A percentile compares a stretch with the other conserved stretches of the same genome.
Conservation (phyloP, 2,888 invertebrate genomes). For the Lasioglossum lativentre region DNA sequence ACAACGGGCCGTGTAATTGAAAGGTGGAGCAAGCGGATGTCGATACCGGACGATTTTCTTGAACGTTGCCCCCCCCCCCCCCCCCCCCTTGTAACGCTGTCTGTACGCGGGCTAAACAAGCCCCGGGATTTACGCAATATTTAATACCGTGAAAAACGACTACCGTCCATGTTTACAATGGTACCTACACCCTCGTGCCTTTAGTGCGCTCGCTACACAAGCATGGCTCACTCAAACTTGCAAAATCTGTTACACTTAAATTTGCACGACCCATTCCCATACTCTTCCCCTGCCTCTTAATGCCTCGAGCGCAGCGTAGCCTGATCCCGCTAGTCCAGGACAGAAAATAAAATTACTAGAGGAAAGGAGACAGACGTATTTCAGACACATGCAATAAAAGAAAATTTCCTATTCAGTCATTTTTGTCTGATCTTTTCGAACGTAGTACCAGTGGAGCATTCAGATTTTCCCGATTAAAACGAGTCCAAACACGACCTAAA, state of each 20-base stretch:
- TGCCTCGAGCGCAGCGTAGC: neutral
- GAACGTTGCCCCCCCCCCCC: neutral
- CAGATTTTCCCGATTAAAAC: neutral
- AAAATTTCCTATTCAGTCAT: neutral
- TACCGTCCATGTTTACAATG: slow-evolving; percentile 23
- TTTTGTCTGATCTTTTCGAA: neutral
- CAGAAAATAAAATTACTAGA: neutral
- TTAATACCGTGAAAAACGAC: slow-evolving; percentile 51
- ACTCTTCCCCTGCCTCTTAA: neutral
- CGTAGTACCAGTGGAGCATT: neutral
- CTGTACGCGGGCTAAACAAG: slow-evolving; percentile 49
- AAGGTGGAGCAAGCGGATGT: slow-evolving; percentile 50
- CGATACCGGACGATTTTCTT: slow-evolving; percentile 60
- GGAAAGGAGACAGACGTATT: too few species aligned
- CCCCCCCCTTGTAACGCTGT: slow-evolving; percentile 23
- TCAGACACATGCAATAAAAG: neutral
- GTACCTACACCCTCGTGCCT: neutral
- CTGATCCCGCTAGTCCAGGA: neutral
- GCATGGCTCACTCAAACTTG: neutral
- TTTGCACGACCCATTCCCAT: neutral
- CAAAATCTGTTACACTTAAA: neutral
- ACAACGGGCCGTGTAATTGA: slow-evolving; percentile 55
- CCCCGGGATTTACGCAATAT: slow-evolving; percentile 53
- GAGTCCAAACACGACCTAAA: neutral
- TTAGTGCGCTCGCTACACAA: neutral